Percentiles rank a stretch among this genome's conserved stretches.
Conservation (phyloP, 2,113 vertebrate genomes). For the Nesogale talazaci region DNA sequence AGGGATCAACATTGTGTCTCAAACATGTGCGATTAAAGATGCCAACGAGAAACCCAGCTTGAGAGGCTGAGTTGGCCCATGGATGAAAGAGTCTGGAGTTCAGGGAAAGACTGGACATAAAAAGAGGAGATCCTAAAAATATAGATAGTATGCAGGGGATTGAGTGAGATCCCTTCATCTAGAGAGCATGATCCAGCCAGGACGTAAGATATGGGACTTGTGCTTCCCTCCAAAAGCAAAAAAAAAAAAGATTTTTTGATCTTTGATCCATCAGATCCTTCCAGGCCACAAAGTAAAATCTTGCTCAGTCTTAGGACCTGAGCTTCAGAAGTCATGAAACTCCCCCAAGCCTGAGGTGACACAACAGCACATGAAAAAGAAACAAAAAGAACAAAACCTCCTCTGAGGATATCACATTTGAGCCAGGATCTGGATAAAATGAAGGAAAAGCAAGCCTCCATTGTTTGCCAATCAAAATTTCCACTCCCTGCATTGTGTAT, state of each 20-base stretch:
- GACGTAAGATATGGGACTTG: not conserved
- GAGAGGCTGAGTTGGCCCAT: not conserved
- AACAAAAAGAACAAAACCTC: constrained; percentile 24
- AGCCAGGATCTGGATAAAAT: constrained; percentile 35
- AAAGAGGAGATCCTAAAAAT: not conserved
- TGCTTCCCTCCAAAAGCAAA: constrained; percentile 36
- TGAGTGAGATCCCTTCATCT: not conserved
- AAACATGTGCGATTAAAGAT: not conserved
- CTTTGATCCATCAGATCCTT: not conserved
- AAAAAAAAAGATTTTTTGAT: constrained; percentile 7
- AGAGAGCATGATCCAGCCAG: constrained; percentile 33
- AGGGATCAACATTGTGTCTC: constrained; percentile 6
- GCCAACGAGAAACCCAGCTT: not conserved
- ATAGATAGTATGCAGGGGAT: not conserved
- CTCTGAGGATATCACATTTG: not conserved
- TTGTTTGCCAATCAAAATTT: not conserved
- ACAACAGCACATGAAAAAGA: not conserved
- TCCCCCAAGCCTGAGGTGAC: not conserved
- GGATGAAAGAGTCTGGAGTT: constrained; percentile 30
- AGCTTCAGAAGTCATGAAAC: constrained; percentile 31
- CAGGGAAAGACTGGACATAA: constrained; percentile 38
- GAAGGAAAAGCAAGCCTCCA: not conserved
- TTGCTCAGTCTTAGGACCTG: not conserved
- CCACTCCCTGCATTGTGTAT: not conserved
- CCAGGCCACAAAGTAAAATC: constrained; percentile 25